A percentile compares a stretch with the other conserved stretches of the same genome.
Conservation (phyloP, 2,888 invertebrate genomes). For the Ypsolopha scabrella region DNA sequence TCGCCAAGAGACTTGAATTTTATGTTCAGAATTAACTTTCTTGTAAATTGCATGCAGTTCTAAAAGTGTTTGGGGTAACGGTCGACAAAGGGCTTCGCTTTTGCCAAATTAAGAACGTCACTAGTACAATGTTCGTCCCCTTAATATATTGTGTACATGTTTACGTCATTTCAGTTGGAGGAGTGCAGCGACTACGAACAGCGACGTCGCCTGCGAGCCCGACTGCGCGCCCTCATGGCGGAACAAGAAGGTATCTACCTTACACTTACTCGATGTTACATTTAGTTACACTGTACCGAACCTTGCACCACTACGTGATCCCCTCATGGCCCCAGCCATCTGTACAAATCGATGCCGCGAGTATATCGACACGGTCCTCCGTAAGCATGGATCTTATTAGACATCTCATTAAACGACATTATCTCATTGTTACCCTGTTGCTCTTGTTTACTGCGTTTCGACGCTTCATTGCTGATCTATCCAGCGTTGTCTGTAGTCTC, state of each 20-base stretch:
- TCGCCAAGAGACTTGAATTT: too few relatives aligned
- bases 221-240: slow-evolving; percentile 86
- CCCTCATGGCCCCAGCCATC: not conserved
- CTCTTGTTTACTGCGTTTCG: not conserved
- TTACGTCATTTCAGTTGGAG: slow-evolving; percentile 73
- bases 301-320: not conserved
- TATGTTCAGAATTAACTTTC: too few relatives aligned
- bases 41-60: too few relatives aligned
- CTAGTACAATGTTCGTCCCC: not conserved
- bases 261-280: not conserved
- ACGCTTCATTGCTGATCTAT: too few relatives aligned
- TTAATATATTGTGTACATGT: too few relatives aligned
- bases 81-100: not conserved
- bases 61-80: not conserved
- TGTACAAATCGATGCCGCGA: not conserved
- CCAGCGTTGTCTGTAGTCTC: not conserved
- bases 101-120: not conserved
- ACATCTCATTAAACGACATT: not conserved
- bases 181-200: slow-evolving; percentile 90
- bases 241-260: slow-evolving; percentile 81
- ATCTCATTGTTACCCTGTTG: not conserved
- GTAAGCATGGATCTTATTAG: not conserved
- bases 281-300: not conserved
- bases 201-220: slow-evolving; percentile 82
- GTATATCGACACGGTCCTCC: not conserved